Percentiles rank a stretch among this genome's conserved stretches.
Conservation (phyloP, 2,113 vertebrate species). For the Collichthys lucidus region DNA sequence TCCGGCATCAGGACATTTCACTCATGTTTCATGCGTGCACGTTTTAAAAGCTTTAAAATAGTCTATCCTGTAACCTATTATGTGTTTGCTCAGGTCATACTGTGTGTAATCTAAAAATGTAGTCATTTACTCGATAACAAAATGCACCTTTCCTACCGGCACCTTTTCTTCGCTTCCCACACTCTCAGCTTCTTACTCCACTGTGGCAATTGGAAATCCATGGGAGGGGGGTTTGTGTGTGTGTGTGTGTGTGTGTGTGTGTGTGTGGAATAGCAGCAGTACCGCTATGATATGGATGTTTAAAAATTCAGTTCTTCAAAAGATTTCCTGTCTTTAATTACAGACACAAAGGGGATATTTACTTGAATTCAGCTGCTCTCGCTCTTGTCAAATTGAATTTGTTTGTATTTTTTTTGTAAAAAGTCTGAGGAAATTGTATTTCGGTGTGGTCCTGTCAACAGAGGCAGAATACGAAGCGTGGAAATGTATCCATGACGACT, state of each 20-base stretch:
- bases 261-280: not conserved
- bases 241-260: slow-evolving; percentile 36
- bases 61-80: slow-evolving; percentile 63
- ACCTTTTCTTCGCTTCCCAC: slow-evolving; percentile 67
- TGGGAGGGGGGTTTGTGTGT: slow-evolving; percentile 53
- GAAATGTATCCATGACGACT: not conserved
- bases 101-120: slow-evolving; percentile 74
- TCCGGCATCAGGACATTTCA: slow-evolving; percentile 34
- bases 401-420: not conserved
- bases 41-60: slow-evolving; percentile 54
- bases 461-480: not conserved
- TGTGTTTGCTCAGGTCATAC: slow-evolving; percentile 57
- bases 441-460: not conserved
- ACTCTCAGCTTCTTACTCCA: slow-evolving; percentile 63
- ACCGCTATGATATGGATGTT: not conserved
- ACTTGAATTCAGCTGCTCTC: not conserved
- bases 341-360: not conserved
- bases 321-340: not conserved
- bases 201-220: slow-evolving; percentile 74
- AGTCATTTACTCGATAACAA: slow-evolving; percentile 78
- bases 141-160: slow-evolving; percentile 66
- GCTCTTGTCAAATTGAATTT: not conserved
- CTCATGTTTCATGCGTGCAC: slow-evolving; percentile 47
- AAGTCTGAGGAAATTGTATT: not conserved
- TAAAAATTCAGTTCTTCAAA: not conserved